Percentiles rank a stretch among this genome's conserved stretches.
Evolutionary conservation across 2,113 vertebrate species (phyloP).

Genomic region (Corythoichthys intestinalis): DNA sequence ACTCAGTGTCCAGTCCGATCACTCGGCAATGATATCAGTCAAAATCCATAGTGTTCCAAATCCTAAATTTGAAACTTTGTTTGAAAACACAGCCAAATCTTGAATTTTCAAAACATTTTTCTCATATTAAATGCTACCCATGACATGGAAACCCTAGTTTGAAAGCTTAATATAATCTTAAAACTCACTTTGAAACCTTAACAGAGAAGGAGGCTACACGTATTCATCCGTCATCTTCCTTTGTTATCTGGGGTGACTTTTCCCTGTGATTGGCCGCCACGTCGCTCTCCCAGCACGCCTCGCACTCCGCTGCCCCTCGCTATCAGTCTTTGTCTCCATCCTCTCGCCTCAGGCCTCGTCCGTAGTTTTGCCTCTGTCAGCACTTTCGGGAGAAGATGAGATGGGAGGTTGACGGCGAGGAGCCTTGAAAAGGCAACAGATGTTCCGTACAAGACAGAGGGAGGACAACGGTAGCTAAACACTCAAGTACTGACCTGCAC

Average conservation of each 20-base stretch:
- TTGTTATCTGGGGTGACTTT: neutral
- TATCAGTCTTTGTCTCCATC: conserved; percentile 19
- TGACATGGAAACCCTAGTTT: neutral
- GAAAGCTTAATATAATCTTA: neutral
- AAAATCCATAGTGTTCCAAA: neutral
- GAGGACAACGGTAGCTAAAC: neutral
- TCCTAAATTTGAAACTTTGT: neutral
- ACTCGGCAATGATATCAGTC: neutral
- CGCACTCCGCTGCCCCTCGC: neutral
- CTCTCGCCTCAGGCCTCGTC: conserved; percentile 47
- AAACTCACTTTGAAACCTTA: neutral
- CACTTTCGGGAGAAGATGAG: conserved; percentile 52
- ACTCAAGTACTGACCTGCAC: neutral
- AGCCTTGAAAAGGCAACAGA: conserved; percentile 42
- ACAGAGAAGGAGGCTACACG: neutral
- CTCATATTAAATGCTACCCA: neutral
- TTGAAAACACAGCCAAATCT: too few relatives aligned
- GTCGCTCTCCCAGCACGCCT: neutral
- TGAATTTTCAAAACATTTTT: too few relatives aligned
- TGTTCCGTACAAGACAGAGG: conserved; percentile 2
- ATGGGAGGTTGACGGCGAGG: conserved; percentile 18
- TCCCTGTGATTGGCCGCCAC: neutral
- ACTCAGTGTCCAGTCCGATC: neutral
- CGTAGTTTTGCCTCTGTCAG: conserved; percentile 60
- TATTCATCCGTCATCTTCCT: neutral